Evolutionary conservation across 2,113 vertebrate genomes (phyloP), one percentile per base, ranked within the genome.

Genomic region (Euleptes europaea): DNA sequence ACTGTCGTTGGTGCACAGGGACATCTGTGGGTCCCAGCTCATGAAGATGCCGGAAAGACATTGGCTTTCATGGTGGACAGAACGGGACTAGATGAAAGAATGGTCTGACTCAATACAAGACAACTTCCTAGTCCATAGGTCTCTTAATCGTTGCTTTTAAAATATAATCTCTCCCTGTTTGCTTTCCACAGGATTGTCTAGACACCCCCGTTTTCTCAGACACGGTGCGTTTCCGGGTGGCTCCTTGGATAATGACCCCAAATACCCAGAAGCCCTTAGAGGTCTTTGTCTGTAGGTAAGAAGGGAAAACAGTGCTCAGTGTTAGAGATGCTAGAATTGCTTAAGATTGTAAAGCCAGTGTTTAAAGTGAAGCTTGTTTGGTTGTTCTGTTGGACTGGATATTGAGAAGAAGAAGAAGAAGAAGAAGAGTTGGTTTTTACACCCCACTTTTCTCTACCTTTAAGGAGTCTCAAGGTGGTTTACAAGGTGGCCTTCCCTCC

Each of bases 161-260:
- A 17, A 66, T 33, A n/a, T 31, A 5, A 15, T 23, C 4, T 23
- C 13, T 17, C 14, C n/a, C 10, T 5, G 9, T 11, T 54, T 0
- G 0, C 33, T n/a, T 44, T 47, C 66, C 0, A 0, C 93, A 99
- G 98, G 81, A 76, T 26, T 38, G 95, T 0, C 96, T 94, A 0
- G 97, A 97, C 87, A 97, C 94, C 0, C 97, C 97, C 0, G 95
- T 99, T 87, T 99, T 98, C 95, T 98, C 97, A 0, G 98, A 99
- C 88, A 97, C 90, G 0, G 97, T 98, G 49, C 84, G 96, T 83
- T 98, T 99, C 93, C 96, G 95, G 0, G 63, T 99, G 78, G 97
- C 98, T 0, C 98, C 98, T 31, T 99, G 98, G 98, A 98, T 99
- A 94, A 99, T 99, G 98, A 99, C 97, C 0, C 98, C 98, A 79